Percentiles rank a stretch among this genome's conserved stretches.
Evolutionary conservation across 2,888 invertebrate genomes (phyloP).

Genomic region (Chironomus riparius): DNA sequence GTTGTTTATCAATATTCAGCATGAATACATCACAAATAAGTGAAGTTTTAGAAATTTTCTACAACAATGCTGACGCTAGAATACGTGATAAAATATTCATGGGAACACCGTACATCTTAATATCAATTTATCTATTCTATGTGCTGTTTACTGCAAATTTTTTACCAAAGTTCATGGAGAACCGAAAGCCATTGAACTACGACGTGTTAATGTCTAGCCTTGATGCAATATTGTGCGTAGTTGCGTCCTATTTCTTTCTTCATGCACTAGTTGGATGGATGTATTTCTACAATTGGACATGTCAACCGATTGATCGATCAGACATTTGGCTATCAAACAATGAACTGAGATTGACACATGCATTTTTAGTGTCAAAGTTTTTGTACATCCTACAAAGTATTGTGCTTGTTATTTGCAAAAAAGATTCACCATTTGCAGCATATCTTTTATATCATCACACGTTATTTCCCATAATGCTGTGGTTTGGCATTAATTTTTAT

Average conservation of each 20-base stretch:
- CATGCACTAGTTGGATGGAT: not conserved
- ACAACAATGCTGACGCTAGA: too few species aligned
- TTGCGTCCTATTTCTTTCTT: not conserved
- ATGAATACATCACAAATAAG: too few species aligned
- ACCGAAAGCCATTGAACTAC: too few species aligned
- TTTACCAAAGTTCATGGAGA: too few species aligned
- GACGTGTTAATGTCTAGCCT: not conserved
- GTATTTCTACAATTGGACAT: not conserved
- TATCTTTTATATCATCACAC: not conserved
- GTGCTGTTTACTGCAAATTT: too few species aligned
- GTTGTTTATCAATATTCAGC: too few species aligned
- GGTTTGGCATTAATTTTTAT: not conserved
- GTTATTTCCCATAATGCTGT: not conserved
- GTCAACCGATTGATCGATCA: not conserved
- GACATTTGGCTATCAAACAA: not conserved
- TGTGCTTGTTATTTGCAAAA: not conserved
- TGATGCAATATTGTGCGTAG: not conserved
- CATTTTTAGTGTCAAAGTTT: not conserved
- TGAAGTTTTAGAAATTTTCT: too few species aligned
- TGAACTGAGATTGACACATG: not conserved
- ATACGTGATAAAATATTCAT: too few species aligned
- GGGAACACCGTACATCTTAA: too few species aligned
- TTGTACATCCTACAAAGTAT: not conserved
- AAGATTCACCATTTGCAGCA: not conserved
- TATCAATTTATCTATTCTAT: too few species aligned